Base-by-base conservation (phyloP, 2,797 vertebrate species). In the Macropodus opercularis region DNA sequence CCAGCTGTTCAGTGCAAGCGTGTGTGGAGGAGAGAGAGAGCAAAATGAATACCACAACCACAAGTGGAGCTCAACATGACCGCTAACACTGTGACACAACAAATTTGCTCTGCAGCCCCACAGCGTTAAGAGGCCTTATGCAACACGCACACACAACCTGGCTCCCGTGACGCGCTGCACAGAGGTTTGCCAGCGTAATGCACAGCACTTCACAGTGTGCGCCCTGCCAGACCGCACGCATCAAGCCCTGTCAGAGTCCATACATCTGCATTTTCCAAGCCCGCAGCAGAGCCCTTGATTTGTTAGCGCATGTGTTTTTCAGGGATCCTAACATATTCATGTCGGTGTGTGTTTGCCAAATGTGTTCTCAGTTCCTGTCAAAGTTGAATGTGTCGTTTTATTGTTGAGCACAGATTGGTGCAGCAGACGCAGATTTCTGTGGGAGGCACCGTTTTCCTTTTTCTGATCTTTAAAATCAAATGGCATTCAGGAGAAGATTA, bases 1-100 rank as follows among this genome's bases (percentile, higher is more conserved):
- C 63, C 84, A 88, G 78, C 83, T 79, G 82, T 67, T 81, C 57
- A 2, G 21, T 21, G 43, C 15, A 19, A 32, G 24, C n/a, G 31
- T 55, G 54, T 48, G 52, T 46, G 24, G 19, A 51, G 35, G 40
- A n/a, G 52, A 52, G 54, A 35, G 46, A 68, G 38, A 41, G 55
- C 35, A 44, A 79, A 77, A 75, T 55, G 72, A 58, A 84, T 81
- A 83, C 60, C 69, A 78, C 63, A 67, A 78, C 81, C 83, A 48
- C 79, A 87, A 87, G 65, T 34, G 60, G 51, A 82, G 59, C 39
- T 49, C 73, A 74, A 86, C 77, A 84, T 49, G 69, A 86, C 80
- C 79, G 43, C 83, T 72, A 77, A 85, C 73, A 21, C 68, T 72
- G 72, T 78, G 85, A 84, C 85, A 81, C 78, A 71, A 79, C 42